Base-by-base conservation (phyloP, 2,113 vertebrate species). In the Laterallus jamaicensis region DNA sequence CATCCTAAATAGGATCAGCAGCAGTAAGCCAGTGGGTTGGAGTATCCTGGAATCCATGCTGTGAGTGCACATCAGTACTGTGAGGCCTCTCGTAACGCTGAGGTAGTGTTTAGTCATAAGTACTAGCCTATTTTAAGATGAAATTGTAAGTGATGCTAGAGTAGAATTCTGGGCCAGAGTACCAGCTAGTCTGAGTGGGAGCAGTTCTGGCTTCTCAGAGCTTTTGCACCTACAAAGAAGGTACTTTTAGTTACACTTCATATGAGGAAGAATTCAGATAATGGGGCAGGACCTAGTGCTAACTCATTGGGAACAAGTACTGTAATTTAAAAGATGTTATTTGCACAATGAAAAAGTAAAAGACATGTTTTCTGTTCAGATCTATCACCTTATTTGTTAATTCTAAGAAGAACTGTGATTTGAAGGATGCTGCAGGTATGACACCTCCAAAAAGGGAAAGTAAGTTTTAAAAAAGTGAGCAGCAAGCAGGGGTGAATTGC, bases 1-100 rank as follows among this genome's bases (percentile, higher is more conserved):
- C 64, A 55, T 69, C 79, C 78, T 90, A 77, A 86, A 58, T 63
- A 90, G 82, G 64, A 95, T 90, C 91, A 94, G 58, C 64, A 93
- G 56, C 67, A 82, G 62, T 73, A 66, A 94, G 82, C 90, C 86
- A 84, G 76, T 90, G 92, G 68, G 67, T 75, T 70, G 40, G 67
- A 95, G 28, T 77, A 40, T 74, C 52, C 49, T 83, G 78, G 59
- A 82, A 52, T 74, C 58, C 78, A 39, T 35, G 66, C 50, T 56
- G 58, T 62, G 63, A 82, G 26, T 63, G 79, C 59, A 49, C 25
- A 29, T 22, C n/a, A 47, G 25, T 29, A 31, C 69, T 20, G 58
- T 77, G 60, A 56, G 55, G 47, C 59, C 42, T 74, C 26, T 67
- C 35, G 3, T 37, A 71, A 82, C 32, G 63, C 52, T 64, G 73